Conservation (phyloP, 2,113 vertebrate species). For the Macaca fascicularis region DNA sequence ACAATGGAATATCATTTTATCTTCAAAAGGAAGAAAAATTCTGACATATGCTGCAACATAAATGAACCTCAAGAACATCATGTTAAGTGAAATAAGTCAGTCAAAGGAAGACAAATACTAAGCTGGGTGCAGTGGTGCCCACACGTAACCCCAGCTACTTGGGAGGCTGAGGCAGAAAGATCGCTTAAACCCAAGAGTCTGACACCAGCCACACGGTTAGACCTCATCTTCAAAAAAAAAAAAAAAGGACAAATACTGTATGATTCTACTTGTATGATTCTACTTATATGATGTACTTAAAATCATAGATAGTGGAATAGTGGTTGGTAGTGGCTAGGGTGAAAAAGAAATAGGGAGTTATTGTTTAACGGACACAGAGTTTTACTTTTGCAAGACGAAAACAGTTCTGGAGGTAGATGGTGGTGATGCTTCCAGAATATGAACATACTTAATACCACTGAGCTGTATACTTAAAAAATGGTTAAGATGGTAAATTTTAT, state of each 20-base stretch:
- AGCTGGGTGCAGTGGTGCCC: too few relatives aligned
- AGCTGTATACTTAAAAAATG: not conserved
- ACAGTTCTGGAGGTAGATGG: not conserved
- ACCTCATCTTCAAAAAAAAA: not conserved
- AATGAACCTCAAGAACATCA: not conserved
- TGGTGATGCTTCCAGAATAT: not conserved
- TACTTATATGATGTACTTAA: not conserved
- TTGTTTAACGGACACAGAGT: not conserved
- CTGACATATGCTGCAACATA: not conserved
- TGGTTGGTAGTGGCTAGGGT: not conserved
- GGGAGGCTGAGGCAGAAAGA: too few relatives aligned
- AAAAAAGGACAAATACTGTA: not conserved
- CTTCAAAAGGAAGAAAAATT: not conserved
- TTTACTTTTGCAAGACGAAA: not conserved
- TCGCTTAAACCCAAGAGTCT: too few relatives aligned
- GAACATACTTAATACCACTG: not conserved
- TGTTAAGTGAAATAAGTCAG: not conserved
- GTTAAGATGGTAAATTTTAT: not conserved
- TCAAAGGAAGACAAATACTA: slow-evolving; percentile 1
- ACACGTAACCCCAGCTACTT: too few relatives aligned
- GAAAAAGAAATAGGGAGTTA: not conserved
- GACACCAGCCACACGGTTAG: too few relatives aligned
- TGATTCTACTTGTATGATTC: not conserved
- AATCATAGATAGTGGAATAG: not conserved
- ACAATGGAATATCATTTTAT: not conserved